These are phyloP conservation scores for Avahi laniger DNA, from an alignment of 2,797 vertebrate genomes.

Conservation along the genomic window DNA sequence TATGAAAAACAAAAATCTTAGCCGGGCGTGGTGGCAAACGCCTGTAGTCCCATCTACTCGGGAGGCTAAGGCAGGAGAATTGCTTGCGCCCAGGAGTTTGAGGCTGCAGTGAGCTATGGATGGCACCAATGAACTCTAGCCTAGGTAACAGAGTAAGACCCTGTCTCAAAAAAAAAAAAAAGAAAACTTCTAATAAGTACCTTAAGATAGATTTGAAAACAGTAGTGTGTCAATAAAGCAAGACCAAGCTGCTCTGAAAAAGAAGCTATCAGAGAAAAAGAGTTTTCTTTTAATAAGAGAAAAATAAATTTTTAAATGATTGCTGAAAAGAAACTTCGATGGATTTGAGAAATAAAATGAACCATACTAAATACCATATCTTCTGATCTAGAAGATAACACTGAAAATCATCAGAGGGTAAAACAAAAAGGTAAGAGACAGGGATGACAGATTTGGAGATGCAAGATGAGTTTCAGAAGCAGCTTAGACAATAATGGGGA, in stretches of 20 bases:
- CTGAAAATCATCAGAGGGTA: neutral
- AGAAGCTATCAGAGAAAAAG: neutral
- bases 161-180: neutral
- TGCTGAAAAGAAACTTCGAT: neutral
- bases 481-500: neutral
- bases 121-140: neutral
- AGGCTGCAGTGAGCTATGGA: neutral
- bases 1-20: too few relatives aligned
- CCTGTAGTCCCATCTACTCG: too few relatives aligned
- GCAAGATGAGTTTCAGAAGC: neutral
- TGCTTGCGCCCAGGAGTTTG: too few relatives aligned
- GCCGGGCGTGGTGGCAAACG: fast-evolving
- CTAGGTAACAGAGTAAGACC: neutral
- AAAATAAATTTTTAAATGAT: neutral
- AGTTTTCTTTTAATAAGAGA: neutral
- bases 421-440: neutral
- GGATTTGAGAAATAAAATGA: neutral
- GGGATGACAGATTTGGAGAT: neutral
- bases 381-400: neutral
- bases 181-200: neutral
- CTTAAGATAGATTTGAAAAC: neutral
- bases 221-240: neutral
- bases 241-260: neutral
- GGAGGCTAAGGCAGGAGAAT: too few relatives aligned
- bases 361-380: neutral